These are phyloP conservation scores for Endomychus coccineus DNA, from an alignment of 2,888 invertebrate species.

Conservation along the genomic window DNA sequence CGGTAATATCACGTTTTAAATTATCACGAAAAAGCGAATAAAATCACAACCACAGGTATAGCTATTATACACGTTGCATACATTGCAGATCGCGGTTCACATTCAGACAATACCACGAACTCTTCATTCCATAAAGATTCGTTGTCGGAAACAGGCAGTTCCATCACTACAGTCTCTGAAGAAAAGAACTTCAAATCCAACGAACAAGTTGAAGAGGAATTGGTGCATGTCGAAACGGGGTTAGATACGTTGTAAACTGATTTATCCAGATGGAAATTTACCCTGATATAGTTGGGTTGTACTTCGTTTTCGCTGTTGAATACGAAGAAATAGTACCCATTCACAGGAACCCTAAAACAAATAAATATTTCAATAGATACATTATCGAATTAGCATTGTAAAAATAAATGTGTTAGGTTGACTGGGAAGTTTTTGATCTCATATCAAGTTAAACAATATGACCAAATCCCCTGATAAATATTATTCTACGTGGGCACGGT, in stretches of 20 bases:
- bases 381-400: too few species aligned
- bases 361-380: too few species aligned
- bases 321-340: conserved; percentile 77
- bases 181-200: conserved; percentile 63
- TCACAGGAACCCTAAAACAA: conserved; percentile 59
- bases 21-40: conserved; percentile 67
- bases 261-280: conserved; percentile 63
- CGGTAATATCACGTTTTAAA: too few species aligned
- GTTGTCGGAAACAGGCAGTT: conserved; percentile 56
- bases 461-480: too few species aligned
- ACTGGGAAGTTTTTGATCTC: too few species aligned
- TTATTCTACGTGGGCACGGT: too few species aligned
- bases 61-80: conserved; percentile 62
- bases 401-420: too few species aligned
- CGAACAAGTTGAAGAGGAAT: conserved; percentile 55
- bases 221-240: conserved; percentile 54
- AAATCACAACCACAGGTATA: conserved; percentile 62
- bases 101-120: conserved; percentile 64
- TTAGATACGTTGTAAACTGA: conserved; percentile 61
- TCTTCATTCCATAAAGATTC: conserved; percentile 67
- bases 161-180: conserved; percentile 60
- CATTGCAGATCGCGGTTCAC: conserved; percentile 64
- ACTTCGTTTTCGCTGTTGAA: conserved; percentile 77
- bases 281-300: conserved; percentile 61
- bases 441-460: too few species aligned